Conservation (phyloP, 2,888 invertebrate genomes). For the Metacarcinus magister region DNA sequence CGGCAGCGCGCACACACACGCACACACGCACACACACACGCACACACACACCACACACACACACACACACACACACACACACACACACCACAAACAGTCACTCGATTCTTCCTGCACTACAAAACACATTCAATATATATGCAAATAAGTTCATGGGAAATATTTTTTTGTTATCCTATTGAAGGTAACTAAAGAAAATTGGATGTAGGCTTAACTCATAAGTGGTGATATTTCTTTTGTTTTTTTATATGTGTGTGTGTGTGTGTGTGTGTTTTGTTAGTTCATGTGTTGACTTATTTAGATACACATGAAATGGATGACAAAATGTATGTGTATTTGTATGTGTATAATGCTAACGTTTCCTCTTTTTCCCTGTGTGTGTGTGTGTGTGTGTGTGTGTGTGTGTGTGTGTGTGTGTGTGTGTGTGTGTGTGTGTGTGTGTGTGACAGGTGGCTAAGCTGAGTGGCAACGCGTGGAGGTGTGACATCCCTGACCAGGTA, state of each 20-base stretch:
- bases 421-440: neutral
- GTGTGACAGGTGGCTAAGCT: neutral
- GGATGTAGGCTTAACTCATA: neutral
- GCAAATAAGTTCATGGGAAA: neutral
- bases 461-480: conserved; percentile 79
- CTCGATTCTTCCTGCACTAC: neutral
- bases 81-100: conserved; percentile 39
- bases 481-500: conserved; percentile 47
- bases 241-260: neutral
- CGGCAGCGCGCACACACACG: neutral
- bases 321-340: conserved; percentile 37
- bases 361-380: neutral
- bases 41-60: conserved; percentile 58
- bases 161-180: neutral
- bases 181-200: neutral
- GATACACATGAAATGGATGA: no score
- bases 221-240: neutral
- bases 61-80: conserved; percentile 55
- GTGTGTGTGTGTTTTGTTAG: neutral
- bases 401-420: conserved; percentile 8
- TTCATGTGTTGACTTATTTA: neutral
- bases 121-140: neutral
- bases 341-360: neutral
- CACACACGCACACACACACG: conserved; percentile 58
- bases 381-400: neutral